Percentiles rank a stretch among this genome's conserved stretches.
These are phyloP conservation scores for Lasiurus borealis DNA, from an alignment of 2,113 vertebrate species.

Conservation along the genomic window DNA sequence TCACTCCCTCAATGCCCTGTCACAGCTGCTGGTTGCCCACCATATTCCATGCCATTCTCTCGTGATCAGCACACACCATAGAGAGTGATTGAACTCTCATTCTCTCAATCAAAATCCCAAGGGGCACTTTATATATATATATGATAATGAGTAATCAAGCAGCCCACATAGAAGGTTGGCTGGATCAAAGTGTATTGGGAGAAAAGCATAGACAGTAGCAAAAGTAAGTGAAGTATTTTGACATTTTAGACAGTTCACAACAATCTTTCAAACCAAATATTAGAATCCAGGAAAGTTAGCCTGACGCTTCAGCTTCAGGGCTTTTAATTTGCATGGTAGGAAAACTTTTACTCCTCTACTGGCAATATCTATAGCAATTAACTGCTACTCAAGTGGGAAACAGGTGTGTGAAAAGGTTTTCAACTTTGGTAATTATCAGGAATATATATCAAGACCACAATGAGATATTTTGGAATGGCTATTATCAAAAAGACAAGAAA, in stretches of 20 bases:
- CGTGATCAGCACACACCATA: no score
- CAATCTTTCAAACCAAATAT: neutral
- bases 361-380: neutral
- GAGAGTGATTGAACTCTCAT: no score
- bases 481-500: neutral
- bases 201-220: neutral
- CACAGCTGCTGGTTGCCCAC: no score
- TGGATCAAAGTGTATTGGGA: neutral
- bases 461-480: neutral
- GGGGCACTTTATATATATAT: no score
- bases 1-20: no score
- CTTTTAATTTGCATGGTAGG: neutral
- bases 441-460: neutral
- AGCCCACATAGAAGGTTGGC: neutral
- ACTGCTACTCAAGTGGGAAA: neutral
- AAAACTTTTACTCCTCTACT: neutral
- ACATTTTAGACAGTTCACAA: neutral
- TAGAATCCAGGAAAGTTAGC: neutral
- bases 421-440: neutral
- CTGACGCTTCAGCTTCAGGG: neutral
- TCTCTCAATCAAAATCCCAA: no score
- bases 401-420: neutral
- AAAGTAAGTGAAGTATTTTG: neutral
- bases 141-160: neutral
- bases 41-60: accelerated